These are phyloP conservation scores for Choloepus hoffmanni DNA, from an alignment of 2,113 vertebrate genomes.

Conservation along the genomic window DNA sequence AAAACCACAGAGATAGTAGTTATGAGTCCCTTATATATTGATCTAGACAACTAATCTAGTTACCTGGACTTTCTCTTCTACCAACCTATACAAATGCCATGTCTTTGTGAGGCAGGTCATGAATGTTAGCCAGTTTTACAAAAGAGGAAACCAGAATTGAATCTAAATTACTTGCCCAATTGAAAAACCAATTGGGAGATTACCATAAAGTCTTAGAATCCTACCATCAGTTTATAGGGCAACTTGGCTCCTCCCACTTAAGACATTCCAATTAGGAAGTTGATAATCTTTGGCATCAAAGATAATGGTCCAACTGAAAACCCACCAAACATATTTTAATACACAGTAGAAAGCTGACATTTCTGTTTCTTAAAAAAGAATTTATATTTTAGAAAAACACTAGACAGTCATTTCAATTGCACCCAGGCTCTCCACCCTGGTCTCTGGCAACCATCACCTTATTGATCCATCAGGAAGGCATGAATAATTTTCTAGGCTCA, in stretches of 20 bases:
- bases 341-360: conserved; percentile 27
- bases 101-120: neutral
- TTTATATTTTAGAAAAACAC: conserved; percentile 21
- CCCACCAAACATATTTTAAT: neutral
- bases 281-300: neutral
- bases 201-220: neutral
- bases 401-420: neutral
- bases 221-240: neutral
- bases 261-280: conserved; percentile 42
- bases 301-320: conserved; percentile 35
- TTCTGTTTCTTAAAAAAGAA: conserved; percentile 43
- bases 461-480: neutral
- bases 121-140: conserved; percentile 47
- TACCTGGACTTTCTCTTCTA: neutral
- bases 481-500: neutral
- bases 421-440: neutral
- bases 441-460: neutral
- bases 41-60: conserved; percentile 5
- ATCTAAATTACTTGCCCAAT: conserved; percentile 6
- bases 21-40: neutral
- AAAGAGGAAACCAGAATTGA: conserved; percentile 16
- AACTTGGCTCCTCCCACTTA: neutral
- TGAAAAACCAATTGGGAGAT: neutral
- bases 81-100: neutral
- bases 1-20: neutral